Evolutionary conservation across 2,797 vertebrate genomes (phyloP).

Genomic region (Morelia viridis): DNA sequence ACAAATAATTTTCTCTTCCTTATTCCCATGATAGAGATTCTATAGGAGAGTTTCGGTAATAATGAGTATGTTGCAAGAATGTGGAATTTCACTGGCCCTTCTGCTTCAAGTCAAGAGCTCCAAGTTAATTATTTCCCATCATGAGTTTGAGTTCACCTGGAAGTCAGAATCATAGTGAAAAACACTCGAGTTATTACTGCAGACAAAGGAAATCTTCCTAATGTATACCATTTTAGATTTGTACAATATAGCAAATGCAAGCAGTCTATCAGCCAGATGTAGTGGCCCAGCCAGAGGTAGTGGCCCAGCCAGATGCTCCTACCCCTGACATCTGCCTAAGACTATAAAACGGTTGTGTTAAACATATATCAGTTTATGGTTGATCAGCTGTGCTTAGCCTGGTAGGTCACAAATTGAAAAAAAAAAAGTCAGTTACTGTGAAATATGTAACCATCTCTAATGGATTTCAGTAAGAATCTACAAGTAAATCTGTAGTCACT

Average conservation of each 20-base stretch:
- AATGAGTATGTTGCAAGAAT: background rate
- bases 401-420: background rate
- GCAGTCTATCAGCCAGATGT: background rate
- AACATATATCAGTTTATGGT: background rate
- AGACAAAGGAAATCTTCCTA: background rate
- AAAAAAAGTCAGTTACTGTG: background rate
- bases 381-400: background rate
- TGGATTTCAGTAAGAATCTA: background rate
- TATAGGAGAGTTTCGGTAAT: background rate
- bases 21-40: background rate
- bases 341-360: background rate
- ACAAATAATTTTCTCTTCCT: background rate
- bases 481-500: background rate
- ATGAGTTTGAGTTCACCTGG: background rate
- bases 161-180: background rate
- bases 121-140: conserved; percentile 14
- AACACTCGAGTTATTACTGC: background rate
- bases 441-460: background rate
- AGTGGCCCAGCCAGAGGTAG: background rate
- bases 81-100: background rate
- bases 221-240: background rate
- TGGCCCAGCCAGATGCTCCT: background rate
- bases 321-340: background rate
- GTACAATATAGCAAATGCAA: background rate
- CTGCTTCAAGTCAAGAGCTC: background rate